Percentiles rank a stretch among this genome's conserved stretches.
Conservation (phyloP, 2,888 invertebrate genomes). For the Catocala fraxini region DNA sequence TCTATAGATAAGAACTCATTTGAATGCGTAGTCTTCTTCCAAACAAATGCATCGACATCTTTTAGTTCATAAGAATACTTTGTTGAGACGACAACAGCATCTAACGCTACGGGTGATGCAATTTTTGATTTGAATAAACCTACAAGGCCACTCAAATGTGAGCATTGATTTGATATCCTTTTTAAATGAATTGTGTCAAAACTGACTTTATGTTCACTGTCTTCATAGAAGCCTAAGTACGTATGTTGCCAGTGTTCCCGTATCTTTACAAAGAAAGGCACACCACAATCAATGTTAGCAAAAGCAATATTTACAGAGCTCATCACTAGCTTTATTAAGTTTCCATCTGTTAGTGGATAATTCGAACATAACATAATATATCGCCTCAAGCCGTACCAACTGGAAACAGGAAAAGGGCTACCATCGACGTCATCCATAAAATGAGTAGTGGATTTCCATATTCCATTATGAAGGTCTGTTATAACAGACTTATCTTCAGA, state of each 20-base stretch:
- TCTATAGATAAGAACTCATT: constrained; percentile 84
- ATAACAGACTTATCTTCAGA: constrained; percentile 87
- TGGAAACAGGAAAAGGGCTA: constrained; percentile 88
- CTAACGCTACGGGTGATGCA: constrained; percentile 88
- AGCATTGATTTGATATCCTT: constrained; percentile 93
- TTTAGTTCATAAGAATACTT: constrained; percentile 92
- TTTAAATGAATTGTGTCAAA: constrained; percentile 97
- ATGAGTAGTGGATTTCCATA: constrained; percentile 78
- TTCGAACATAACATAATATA: constrained; percentile 93
- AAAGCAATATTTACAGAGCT: constrained; percentile 95
- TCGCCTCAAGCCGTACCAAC: constrained; percentile 94
- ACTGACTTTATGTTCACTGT: constrained; percentile 92
- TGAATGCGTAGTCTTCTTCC: constrained; percentile 86
- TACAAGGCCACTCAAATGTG: constrained; percentile 93
- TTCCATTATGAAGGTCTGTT: constrained; percentile 75
- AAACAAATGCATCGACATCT: constrained; percentile 88
- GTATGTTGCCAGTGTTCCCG: constrained; percentile 93
- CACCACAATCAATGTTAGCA: constrained; percentile 92
- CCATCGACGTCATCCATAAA: constrained; percentile 78
- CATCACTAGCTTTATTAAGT: constrained; percentile 92
- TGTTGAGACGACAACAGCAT: constrained; percentile 91
- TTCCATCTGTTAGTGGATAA: constrained; percentile 89
- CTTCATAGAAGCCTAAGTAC: constrained; percentile 93
- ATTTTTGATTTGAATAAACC: constrained; percentile 97
- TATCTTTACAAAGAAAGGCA: constrained; percentile 96